phyloP scores from a whole-genome alignment of 2,797 vertebrate species.

The Hapalemur alaotrensis region DNA sequence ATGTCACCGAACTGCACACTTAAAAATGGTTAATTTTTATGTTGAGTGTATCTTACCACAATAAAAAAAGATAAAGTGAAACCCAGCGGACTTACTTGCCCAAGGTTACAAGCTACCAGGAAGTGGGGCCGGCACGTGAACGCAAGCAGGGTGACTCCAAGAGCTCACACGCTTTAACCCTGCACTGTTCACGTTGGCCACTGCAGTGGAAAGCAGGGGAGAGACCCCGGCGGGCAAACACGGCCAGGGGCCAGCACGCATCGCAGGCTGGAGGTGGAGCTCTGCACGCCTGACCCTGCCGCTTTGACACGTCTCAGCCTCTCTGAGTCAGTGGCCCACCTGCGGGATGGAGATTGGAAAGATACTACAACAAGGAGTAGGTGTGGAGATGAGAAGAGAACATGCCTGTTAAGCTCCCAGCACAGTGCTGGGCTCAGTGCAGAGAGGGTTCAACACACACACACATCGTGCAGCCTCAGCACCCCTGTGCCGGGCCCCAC shows the following conservation, averaged over 20 bases:
- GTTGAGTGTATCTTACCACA: neutral
- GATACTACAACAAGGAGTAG: rapidly evolving
- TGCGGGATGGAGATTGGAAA: neutral
- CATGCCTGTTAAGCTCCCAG: neutral
- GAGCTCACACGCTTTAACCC: too few species aligned
- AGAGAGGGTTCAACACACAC: neutral
- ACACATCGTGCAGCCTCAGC: neutral
- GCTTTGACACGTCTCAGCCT: neutral
- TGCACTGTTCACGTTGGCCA: rapidly evolving
- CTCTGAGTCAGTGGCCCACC: neutral
- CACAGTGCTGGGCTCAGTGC: neutral
- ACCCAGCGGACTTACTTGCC: neutral
- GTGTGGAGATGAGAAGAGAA: neutral
- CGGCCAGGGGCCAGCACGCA: neutral
- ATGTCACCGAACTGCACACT: neutral
- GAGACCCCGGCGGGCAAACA: rapidly evolving
- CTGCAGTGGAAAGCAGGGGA: neutral
- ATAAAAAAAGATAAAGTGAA: neutral
- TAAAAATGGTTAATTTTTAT: neutral
- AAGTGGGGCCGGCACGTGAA: neutral
- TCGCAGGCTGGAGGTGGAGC: rapidly evolving
- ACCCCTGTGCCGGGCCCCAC: neutral
- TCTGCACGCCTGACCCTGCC: rapidly evolving
- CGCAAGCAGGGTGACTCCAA: rapidly evolving
- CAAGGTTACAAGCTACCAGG: neutral